Evolutionary conservation across 2,113 vertebrate genomes (phyloP).

Genomic region (Ceyx cyanopectus): DNA sequence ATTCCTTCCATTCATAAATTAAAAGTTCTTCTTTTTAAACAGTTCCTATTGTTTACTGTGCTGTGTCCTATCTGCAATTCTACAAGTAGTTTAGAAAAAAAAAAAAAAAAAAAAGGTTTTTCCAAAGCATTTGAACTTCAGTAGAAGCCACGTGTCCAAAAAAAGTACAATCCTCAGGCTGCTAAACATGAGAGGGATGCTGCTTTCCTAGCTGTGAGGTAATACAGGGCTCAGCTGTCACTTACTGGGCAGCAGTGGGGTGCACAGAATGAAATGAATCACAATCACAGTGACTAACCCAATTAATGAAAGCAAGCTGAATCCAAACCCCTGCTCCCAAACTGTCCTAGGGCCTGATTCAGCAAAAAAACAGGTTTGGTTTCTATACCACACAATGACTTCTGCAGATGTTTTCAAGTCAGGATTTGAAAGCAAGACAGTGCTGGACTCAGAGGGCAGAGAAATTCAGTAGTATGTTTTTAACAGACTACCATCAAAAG

Average conservation of each 20-base stretch:
- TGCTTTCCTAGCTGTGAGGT: constrained; percentile 48
- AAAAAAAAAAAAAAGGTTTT: background rate
- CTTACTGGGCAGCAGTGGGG: constrained; percentile 2
- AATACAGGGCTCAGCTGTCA: constrained; percentile 43
- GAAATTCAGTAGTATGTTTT: background rate
- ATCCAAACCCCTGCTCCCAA: constrained; percentile 35
- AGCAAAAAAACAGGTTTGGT: constrained; percentile 20
- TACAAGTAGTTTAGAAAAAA: background rate
- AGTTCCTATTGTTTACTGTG: too few relatives aligned
- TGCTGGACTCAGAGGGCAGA: background rate
- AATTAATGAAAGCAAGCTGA: constrained; percentile 44
- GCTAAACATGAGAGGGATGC: background rate
- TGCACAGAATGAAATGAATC: constrained; percentile 48
- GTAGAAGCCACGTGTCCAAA: background rate
- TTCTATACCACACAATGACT: background rate
- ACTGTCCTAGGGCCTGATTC: constrained; percentile 27
- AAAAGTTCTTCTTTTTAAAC: too few relatives aligned
- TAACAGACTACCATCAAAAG: background rate
- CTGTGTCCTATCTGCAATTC: too few relatives aligned
- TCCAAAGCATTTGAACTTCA: background rate
- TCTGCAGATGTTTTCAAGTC: background rate
- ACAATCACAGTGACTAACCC: constrained; percentile 40
- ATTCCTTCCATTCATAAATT: too few relatives aligned
- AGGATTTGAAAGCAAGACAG: background rate
- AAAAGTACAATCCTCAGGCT: background rate